phyloP scores from a whole-genome alignment of 2,797 vertebrate genomes.

The Thalassophryne amazonica region DNA sequence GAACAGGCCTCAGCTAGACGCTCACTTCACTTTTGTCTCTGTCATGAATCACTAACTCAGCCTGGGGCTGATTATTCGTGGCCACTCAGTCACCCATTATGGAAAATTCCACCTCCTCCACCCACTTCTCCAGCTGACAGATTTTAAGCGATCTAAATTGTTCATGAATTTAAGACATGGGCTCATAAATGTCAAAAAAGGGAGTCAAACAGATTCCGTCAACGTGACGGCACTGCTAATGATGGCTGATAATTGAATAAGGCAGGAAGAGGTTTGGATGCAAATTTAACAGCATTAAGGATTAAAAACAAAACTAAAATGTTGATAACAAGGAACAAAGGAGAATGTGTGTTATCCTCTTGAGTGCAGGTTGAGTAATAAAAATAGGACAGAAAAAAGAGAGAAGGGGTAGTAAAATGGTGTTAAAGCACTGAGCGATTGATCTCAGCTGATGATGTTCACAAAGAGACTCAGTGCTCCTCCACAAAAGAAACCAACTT shows the following conservation, averaged over 20 bases:
- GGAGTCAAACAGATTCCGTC: slow-evolving; percentile 53
- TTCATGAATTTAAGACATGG: slow-evolving; percentile 70
- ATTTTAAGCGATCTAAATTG: slow-evolving; percentile 71
- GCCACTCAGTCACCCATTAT: slow-evolving; percentile 47
- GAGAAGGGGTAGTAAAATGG: slow-evolving; percentile 2
- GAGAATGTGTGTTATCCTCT: slow-evolving; percentile 2
- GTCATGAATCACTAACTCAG: slow-evolving; percentile 61
- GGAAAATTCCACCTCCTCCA: slow-evolving; percentile 43
- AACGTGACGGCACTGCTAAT: slow-evolving; percentile 59
- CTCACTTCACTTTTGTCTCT: slow-evolving; percentile 51
- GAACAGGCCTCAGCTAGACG: slow-evolving; percentile 47
- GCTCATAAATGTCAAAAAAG: slow-evolving; percentile 72
- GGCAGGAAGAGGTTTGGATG: slow-evolving; percentile 8
- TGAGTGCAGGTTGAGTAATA: slow-evolving; percentile 6
- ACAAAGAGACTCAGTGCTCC: background rate
- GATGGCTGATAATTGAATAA: slow-evolving; percentile 37
- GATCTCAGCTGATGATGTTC: slow-evolving; percentile 22
- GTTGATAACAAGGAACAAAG: slow-evolving; percentile 5
- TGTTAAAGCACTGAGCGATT: slow-evolving; percentile 9
- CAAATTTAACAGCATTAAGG: slow-evolving; percentile 2
- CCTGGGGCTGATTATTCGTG: slow-evolving; percentile 46
- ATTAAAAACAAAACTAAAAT: slow-evolving; percentile 2
- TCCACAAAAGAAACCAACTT: background rate
- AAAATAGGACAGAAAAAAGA: slow-evolving; percentile 9
- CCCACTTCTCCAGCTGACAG: slow-evolving; percentile 59